Conservation (phyloP, 1,140 invertebrate genomes). For the Drosophila obscura region DNA sequence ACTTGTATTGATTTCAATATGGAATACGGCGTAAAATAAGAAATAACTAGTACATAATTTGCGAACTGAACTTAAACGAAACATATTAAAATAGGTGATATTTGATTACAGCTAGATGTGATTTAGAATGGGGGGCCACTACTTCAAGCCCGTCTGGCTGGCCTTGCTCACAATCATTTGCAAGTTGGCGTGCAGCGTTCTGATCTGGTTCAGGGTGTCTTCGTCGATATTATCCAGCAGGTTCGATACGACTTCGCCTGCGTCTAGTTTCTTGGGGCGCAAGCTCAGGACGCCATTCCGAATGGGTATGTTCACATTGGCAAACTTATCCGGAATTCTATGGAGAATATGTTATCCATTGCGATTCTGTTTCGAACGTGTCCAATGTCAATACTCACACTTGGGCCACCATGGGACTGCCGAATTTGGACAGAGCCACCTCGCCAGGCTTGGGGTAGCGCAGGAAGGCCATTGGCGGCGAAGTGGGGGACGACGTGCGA, state of each 20-base stretch:
- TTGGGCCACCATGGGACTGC: constrained; percentile 86
- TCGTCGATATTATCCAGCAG: constrained; percentile 67
- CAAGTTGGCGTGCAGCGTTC: constrained; percentile 72
- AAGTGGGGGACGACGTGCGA: constrained; percentile 82
- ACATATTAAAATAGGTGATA: constrained; percentile 45
- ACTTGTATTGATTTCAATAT: constrained; percentile 9
- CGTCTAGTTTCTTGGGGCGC: constrained; percentile 66
- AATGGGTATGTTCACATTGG: constrained; percentile 87
- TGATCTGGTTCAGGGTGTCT: constrained; percentile 72
- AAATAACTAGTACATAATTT: not conserved
- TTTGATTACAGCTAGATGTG: constrained; percentile 19
- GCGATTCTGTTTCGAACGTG: not conserved
- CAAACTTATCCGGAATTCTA: constrained; percentile 84
- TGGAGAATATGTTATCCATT: not conserved
- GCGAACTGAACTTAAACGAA: constrained; percentile 35
- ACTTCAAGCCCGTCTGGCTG: constrained; percentile 63
- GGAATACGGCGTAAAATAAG: constrained; percentile 7
- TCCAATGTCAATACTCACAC: constrained; percentile 50
- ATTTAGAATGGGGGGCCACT: constrained; percentile 13
- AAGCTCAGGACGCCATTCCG: constrained; percentile 84
- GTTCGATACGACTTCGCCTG: constrained; percentile 58
- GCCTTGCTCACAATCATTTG: constrained; percentile 73
- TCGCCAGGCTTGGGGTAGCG: constrained; percentile 86
- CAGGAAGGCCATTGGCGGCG: constrained; percentile 85
- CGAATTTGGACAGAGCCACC: constrained; percentile 86